Evolutionary conservation across 2,797 vertebrate species (phyloP).

Genomic region (Botia almorhae): DNA sequence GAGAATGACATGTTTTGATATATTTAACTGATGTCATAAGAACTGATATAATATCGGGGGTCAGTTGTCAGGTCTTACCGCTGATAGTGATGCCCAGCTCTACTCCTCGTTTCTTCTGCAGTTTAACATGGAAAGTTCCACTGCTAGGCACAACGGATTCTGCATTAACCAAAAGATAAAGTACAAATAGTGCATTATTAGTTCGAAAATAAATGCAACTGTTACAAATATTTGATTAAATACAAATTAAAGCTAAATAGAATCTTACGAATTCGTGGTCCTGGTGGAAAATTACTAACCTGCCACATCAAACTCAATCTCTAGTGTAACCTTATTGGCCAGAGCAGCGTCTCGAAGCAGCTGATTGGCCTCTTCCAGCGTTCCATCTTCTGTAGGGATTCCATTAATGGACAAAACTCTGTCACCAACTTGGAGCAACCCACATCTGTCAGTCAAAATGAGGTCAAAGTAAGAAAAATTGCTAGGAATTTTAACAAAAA

Average conservation of each 20-base stretch:
- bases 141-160: constrained; percentile 98
- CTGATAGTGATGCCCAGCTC: constrained; percentile 97
- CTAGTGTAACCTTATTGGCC: constrained; percentile 88
- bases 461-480: not conserved
- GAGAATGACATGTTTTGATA: too few relatives aligned
- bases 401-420: constrained; percentile 93
- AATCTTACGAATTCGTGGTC: too few relatives aligned
- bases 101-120: constrained; percentile 95
- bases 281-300: constrained; percentile 73
- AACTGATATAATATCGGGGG: too few relatives aligned
- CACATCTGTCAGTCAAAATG: constrained; percentile 80
- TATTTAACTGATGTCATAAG: too few relatives aligned
- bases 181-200: too few relatives aligned
- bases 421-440: constrained; percentile 96
- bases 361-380: constrained; percentile 95
- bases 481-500: too few relatives aligned
- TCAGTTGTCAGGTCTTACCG: constrained; percentile 76
- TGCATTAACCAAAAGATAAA: constrained; percentile 63
- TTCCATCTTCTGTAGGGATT: constrained; percentile 92
- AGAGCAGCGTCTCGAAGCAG: constrained; percentile 91
- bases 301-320: constrained; percentile 95
- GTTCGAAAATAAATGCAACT: too few relatives aligned
- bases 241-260: too few relatives aligned
- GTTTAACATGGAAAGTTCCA: constrained; percentile 96
- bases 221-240: too few relatives aligned